Base-by-base conservation (phyloP, 2,113 vertebrate genomes). In the Origma solitaria region DNA sequence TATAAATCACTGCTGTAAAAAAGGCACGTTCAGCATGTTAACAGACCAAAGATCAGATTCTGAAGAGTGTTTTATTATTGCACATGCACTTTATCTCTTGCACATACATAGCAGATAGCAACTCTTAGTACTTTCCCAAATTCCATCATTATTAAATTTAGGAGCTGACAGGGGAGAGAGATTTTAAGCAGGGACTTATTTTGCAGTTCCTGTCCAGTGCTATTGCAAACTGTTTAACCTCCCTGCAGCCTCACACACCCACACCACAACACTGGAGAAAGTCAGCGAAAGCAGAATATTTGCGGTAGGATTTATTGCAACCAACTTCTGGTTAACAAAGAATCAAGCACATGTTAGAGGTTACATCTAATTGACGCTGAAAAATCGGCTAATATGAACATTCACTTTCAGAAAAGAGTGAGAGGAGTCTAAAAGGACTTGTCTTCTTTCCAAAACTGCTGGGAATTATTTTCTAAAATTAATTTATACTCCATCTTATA, bases 1-100 rank as follows among this genome's bases (percentile, higher is more conserved):
- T 81, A 96, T 96, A 97, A 97, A 97, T 97, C 95, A 96, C 73
- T 53, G 66, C 75, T 77, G 75, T 68, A 82, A 86, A 86, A 88
- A 96, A 85, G 78, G 70, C 77, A 83, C 44, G 76, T 93, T 94
- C 91, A 84, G 92, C 94, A 96, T 95, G 94, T 93, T 97, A 96
- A 97, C 78, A 87, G 82, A 90, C 13, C 77, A 81, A 90, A 93
- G 90, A 97, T 91, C 94, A 93, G 64, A 79, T 72, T 86, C 75
- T 86, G 72, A 76, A 65, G 72, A 69, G 82, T 51, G 81, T 40
- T 80, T 93, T 82, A 62, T 49, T 91, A 77, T 76, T 85, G 50
- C 68, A 86, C 13, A 7, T 73, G 75, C 70, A 87, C 82, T 95
- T 91, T 49, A 80, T 80, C 93, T 94, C 82, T 62, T 47, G 54